These are phyloP conservation scores for Telmatherina bonti DNA, from an alignment of 2,797 vertebrate genomes.

Conservation along the genomic window DNA sequence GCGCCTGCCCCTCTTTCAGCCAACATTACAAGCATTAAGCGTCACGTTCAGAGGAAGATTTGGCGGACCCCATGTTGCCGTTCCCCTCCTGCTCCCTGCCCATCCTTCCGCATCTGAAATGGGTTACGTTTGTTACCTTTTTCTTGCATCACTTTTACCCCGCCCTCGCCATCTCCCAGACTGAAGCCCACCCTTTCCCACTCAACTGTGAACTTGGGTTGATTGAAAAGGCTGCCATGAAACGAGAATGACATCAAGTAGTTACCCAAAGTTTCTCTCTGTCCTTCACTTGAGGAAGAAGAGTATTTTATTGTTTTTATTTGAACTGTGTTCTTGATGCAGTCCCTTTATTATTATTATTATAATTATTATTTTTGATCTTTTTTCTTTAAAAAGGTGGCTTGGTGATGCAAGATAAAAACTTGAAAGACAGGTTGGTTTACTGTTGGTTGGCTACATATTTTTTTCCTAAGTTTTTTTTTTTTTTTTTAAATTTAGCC, in stretches of 20 bases:
- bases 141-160: constrained; percentile 58
- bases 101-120: constrained; percentile 33
- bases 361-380: constrained; percentile 21
- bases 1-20: constrained; percentile 84
- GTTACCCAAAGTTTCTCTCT: constrained; percentile 78
- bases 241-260: constrained; percentile 67
- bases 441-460: constrained; percentile 79
- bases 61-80: constrained; percentile 32
- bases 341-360: too few species aligned
- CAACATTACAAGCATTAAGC: constrained; percentile 93
- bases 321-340: constrained; percentile 54
- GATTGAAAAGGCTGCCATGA: constrained; percentile 54
- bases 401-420: constrained; percentile 71
- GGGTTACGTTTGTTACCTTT: constrained; percentile 64
- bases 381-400: constrained; percentile 25
- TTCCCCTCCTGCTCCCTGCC: constrained; percentile 23
- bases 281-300: constrained; percentile 68
- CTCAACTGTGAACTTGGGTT: constrained; percentile 71
- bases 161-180: constrained; percentile 40
- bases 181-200: constrained; percentile 46
- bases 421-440: constrained; percentile 82
- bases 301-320: constrained; percentile 63
- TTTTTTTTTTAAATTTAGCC: constrained; percentile 76
- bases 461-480: constrained; percentile 59
- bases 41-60: constrained; percentile 68